These are phyloP conservation scores for Harpalus rubripes DNA, from an alignment of 2,888 invertebrate species.

Conservation along the genomic window DNA sequence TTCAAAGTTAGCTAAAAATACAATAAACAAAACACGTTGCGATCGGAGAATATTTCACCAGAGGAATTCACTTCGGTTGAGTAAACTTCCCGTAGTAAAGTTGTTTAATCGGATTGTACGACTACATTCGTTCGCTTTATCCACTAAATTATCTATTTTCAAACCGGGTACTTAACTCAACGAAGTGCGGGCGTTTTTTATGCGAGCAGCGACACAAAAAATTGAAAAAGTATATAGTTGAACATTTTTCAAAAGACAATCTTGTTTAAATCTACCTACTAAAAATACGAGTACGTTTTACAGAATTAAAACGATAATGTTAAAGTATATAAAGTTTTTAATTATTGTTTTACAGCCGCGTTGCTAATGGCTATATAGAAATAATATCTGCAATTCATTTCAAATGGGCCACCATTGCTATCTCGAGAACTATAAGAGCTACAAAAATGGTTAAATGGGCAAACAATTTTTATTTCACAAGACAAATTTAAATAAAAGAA, in stretches of 20 bases:
- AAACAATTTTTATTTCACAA: no score
- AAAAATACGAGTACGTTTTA: background rate
- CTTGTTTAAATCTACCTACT: background rate
- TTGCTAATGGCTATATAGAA: no score
- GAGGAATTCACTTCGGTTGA: slow-evolving; percentile 20
- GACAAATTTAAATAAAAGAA: no score
- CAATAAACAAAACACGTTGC: slow-evolving; percentile 32
- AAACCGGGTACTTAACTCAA: background rate
- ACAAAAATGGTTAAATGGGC: no score
- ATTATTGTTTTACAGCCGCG: no score
- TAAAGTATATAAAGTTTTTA: no score
- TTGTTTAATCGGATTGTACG: slow-evolving; percentile 22
- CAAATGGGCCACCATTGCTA: no score
- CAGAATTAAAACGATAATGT: no score
- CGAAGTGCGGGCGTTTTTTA: background rate
- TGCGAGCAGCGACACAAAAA: background rate
- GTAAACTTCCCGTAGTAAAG: slow-evolving; percentile 42
- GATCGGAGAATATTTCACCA: slow-evolving; percentile 16
- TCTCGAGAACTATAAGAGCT: no score
- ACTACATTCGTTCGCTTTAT: slow-evolving; percentile 4
- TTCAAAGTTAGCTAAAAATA: slow-evolving; percentile 46
- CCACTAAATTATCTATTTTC: slow-evolving; percentile 1
- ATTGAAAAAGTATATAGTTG: background rate
- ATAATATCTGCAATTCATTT: no score
- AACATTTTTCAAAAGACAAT: background rate